Evolutionary conservation across 2,797 vertebrate species (phyloP), one percentile per base, ranked within the genome.

Genomic region (Sandelia bainsii): DNA sequence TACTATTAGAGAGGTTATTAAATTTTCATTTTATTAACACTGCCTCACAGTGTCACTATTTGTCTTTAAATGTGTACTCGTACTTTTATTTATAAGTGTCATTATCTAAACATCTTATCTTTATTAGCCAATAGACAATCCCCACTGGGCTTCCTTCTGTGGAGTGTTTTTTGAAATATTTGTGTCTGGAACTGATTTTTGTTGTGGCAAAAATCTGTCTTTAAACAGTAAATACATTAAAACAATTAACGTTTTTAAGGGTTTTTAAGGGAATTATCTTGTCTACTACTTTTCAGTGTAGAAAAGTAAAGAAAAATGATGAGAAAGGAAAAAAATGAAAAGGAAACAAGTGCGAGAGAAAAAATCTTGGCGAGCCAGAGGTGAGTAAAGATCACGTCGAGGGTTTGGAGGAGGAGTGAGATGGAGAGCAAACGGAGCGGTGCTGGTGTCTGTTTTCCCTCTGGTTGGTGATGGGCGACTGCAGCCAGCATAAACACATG

Each of bases 401-500:
- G 73, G 80, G 77, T 71, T 70, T 64, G 75, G 67, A 86, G 79
- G 75, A 79, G 72, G 37, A 69, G 59, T 7, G 64, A 74, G 71
- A 83, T 80, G 87, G 80, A 79, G 86, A 78, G 89, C 77, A 73
- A 84, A 79, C 60, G 68, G 64, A 90, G 87, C 87, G 25, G 88
- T 13, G 87, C 86, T 80, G 88, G 88, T 91, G 91, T 93, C 91
- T 94, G 93, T 93, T 94, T 93, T 93, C 94, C 90, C 93, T 93
- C 91, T 93, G 92, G 93, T 93, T 94, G 92, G 93, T 81, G 91
- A 94, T 92, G 91, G 89, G 87, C 89, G 86, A 76, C 91, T 91
- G 89, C 88, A 92, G 94, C 94, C 94, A 95, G 93, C 87, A 94
- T 95, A 95, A 95, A 95, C 93, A 95, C 94, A 95, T 95, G 93